These are phyloP conservation scores for Conus canariensis DNA, from an alignment of 2,888 invertebrate genomes.

Conservation along the genomic window DNA sequence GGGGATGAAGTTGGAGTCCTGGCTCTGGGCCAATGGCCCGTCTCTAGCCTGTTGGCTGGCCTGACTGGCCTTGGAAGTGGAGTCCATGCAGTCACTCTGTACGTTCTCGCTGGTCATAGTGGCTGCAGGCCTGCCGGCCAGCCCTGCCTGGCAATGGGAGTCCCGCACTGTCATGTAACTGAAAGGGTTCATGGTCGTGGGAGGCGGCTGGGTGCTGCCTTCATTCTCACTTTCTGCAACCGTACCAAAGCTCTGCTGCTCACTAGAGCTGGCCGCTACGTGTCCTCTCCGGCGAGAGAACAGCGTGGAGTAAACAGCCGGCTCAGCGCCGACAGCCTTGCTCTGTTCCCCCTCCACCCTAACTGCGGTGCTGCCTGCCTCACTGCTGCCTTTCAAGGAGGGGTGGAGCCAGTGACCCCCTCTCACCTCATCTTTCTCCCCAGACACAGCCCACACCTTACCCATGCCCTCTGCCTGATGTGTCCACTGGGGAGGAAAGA, in stretches of 20 bases:
- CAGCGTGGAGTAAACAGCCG: not conserved
- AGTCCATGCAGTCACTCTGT: not conserved
- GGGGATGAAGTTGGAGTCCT: conserved; percentile 12
- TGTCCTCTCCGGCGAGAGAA: conserved; percentile 27
- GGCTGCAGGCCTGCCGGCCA: not conserved
- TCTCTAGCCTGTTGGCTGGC: no score
- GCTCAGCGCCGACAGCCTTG: no score
- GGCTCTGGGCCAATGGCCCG: not conserved
- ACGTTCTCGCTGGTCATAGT: not conserved
- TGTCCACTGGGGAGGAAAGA: not conserved
- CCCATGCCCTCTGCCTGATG: not conserved
- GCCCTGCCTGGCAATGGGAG: no score
- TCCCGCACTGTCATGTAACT: conserved; percentile 3
- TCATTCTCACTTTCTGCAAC: not conserved
- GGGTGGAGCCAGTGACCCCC: not conserved
- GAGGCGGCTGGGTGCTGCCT: not conserved
- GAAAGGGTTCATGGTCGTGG: conserved; percentile 6
- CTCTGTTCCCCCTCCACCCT: not conserved
- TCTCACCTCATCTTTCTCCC: not conserved
- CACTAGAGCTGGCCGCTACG: not conserved
- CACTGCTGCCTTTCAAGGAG: not conserved
- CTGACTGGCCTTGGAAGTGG: not conserved
- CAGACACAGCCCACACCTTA: not conserved
- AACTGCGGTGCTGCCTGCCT: not conserved
- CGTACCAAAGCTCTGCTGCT: no score